Evolutionary conservation across 1,140 invertebrate genomes (phyloP).

Genomic region (Macrobrachium nipponense): DNA sequence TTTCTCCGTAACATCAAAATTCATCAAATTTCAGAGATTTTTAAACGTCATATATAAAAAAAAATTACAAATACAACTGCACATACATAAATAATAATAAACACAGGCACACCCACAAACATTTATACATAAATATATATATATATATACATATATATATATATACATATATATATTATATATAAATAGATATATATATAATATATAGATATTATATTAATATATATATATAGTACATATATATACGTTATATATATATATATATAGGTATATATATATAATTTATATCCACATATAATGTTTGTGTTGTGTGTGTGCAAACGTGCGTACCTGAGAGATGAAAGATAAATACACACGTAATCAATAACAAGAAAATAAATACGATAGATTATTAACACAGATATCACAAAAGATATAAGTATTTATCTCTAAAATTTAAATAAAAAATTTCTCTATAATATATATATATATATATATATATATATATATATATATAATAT

Average conservation of each 20-base stretch:
- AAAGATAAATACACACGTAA: too few species aligned
- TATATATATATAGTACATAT: conserved; percentile 43
- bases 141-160: conserved; percentile 17
- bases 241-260: conserved; percentile 45
- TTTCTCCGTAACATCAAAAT: too few species aligned
- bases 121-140: neutral
- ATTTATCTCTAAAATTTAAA: too few species aligned
- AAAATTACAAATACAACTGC: neutral
- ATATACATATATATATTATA: conserved; percentile 11
- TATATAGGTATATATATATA: conserved; percentile 38
- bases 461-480: too few species aligned
- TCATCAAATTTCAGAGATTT: neutral
- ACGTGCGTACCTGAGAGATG: too few species aligned
- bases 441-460: too few species aligned
- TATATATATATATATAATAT: too few species aligned
- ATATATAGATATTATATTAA: conserved; percentile 26
- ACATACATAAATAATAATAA: neutral
- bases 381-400: too few species aligned
- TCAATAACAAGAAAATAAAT: too few species aligned
- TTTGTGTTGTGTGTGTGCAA: neutral
- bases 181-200: neutral
- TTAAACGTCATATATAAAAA: neutral
- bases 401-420: too few species aligned
- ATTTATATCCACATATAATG: neutral
- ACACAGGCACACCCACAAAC: neutral